Percentiles rank a stretch among this genome's conserved stretches.
These are phyloP conservation scores for Chrysogorgia sp. DNA, from an alignment of 92 coral and sea anemone genomes.

Conservation along the genomic window DNA sequence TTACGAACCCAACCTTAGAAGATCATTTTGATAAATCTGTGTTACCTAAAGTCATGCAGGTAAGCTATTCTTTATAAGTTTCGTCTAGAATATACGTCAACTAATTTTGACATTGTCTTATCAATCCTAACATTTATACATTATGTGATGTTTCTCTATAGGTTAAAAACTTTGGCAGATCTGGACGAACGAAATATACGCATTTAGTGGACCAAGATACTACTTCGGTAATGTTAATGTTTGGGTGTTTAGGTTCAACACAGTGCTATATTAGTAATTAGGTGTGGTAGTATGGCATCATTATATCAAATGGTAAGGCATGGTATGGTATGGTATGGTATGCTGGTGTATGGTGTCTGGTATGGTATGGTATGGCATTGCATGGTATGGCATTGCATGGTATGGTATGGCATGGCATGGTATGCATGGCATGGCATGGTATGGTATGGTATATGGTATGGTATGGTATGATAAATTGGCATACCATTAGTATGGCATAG, in stretches of 20 bases:
- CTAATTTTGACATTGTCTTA: neutral
- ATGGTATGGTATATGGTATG: no score
- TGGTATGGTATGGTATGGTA: no score
- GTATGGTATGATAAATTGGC: no score
- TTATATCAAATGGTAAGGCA: no score
- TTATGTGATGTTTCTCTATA: slow-evolving; percentile 27
- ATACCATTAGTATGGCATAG: no score
- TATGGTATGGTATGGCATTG: no score
- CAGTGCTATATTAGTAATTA: no score
- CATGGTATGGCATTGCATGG: no score
- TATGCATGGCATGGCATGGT: no score
- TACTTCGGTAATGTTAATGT: slow-evolving; percentile 66
- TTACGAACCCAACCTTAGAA: slow-evolving; percentile 44
- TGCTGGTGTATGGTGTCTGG: no score
- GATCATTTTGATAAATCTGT: slow-evolving; percentile 49
- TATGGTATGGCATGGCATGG: no score
- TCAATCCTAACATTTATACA: neutral
- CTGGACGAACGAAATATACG: slow-evolving; percentile 46
- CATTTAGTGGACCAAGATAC: slow-evolving; percentile 91
- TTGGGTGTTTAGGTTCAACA: neutral
- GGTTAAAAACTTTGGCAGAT: slow-evolving; percentile 61
- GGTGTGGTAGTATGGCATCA: no score
- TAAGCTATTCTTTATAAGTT: slow-evolving; percentile 26
- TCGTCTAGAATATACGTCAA: neutral
- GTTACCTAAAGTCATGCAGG: slow-evolving; percentile 49